Base-by-base conservation (phyloP, 1,140 invertebrate genomes). In the Ceratina japonica region DNA sequence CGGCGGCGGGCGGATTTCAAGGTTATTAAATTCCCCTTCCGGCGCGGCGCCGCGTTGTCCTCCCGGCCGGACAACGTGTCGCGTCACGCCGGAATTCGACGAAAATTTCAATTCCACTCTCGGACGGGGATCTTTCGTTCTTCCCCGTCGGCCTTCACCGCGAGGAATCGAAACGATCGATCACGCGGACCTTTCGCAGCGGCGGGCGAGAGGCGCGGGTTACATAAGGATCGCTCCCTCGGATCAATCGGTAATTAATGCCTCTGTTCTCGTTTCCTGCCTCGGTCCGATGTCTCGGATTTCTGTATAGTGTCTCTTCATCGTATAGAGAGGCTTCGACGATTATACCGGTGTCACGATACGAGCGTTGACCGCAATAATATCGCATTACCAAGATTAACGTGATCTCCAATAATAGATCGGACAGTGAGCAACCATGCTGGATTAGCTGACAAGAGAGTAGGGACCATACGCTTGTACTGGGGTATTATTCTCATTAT, bases 371-470 rank as follows among this genome's bases (percentile, higher is more conserved):
- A 80, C 78, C 81, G 71, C 79, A 80, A 83, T 83, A 81, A 79
- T 81, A 83, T 83, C 79, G 68, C 79, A 83, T 83, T 83, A 81
- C 79, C 63, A 70, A 83, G 81, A 83, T 83, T 81, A 83, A 83
- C 79, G 73, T 65, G 79, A 73, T 62, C 69, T 73, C 73, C 77
- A 59, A 79, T 83, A 83, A 83, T 83, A 81, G 81, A 81, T 83
- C 81, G 65, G 79, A 81, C 81, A 80, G 81, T 75, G 81, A 82
- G 78, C 78, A 82, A 80, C 81, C 72, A 66, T 70, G 65, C 66
- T 70, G 75, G 69, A 78, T 71, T 81, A 70, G 80, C 61, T 62
- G 75, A 78, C 78, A 75, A 75, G 61, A 79, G 62, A 64, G 71
- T 27, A 64, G 18, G 49, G 10, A 56, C 49, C 56, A 49, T 54